phyloP scores from a whole-genome alignment of 2,113 vertebrate species.

The Rostratula benghalensis region DNA sequence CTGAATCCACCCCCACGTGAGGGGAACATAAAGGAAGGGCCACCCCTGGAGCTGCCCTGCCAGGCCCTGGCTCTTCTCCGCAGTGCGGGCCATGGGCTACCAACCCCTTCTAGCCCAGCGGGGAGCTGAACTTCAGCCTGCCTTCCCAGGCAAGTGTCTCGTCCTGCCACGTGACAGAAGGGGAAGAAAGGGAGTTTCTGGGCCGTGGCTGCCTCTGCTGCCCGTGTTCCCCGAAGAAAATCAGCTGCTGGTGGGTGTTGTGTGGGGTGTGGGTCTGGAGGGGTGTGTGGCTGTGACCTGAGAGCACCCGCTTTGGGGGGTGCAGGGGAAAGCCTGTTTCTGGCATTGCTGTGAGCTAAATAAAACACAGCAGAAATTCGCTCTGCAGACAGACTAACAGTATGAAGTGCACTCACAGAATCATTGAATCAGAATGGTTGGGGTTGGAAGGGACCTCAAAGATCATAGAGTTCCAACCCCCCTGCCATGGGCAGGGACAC shows the following conservation, averaged over 20 bases:
- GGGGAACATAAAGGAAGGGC: neutral
- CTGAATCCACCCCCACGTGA: neutral
- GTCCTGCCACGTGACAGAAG: fast-evolving
- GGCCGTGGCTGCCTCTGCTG: fast-evolving
- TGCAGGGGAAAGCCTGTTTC: neutral
- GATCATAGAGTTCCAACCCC: too few relatives aligned
- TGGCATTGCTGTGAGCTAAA: neutral
- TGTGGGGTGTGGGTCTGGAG: neutral
- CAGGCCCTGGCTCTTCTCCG: fast-evolving
- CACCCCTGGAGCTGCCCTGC: fast-evolving
- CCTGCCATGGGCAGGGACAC: too few relatives aligned
- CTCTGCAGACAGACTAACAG: neutral
- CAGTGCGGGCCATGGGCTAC: fast-evolving
- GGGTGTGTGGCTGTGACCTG: fast-evolving
- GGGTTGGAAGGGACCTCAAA: too few relatives aligned
- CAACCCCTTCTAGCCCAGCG: neutral
- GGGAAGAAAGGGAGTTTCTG: neutral
- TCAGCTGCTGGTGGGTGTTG: neutral
- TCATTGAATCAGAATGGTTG: too few relatives aligned
- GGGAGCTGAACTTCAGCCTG: neutral
- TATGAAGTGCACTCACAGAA: neutral
- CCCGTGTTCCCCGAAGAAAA: neutral
- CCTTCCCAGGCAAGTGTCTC: fast-evolving
- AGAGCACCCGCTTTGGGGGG: neutral
- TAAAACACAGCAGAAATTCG: neutral